Base-by-base conservation (phyloP, 2,113 vertebrate genomes). In the Acanthochromis polyacanthus region DNA sequence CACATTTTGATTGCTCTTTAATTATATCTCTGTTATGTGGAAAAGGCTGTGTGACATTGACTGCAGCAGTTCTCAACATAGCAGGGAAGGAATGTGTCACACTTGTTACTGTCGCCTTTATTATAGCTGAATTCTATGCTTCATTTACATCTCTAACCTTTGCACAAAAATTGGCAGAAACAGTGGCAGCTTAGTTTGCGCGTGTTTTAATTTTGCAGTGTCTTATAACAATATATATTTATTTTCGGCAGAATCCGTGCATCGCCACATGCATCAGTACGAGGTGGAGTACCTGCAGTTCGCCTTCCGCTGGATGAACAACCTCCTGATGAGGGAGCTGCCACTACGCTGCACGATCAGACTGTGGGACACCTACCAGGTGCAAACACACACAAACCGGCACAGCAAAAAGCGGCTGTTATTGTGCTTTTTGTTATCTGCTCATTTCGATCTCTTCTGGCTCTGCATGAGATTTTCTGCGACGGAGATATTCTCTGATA, bases 241-340 rank as follows among this genome's bases (percentile, higher is more conserved):
- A 14, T 57, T 68, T 71, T 73, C n/a, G 65, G 65, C 94, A 99
- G 98, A 97, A 62, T 96, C 92, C 56, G 95, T 99, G 60, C 98
- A 99, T 68, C 94, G 91, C 75, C 97, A 99, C 92, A 95, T 99
- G 95, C 96, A 98, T 30, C 96, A 94, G 73, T 97, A 98, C 17
- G 98, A 99, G 78, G 98, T 99, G 91, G 95, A 96, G 84, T 99
- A 99, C 91, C 94, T 99, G 88, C 98, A 99, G 84, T 99, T 99
- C 68, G 97, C 97, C 85, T 99, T 99, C 90, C 98, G 98, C 66
- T 99, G 98, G 98, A 99, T 99, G 98, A 99, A 99, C 95, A 99
- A 99, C 93, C 95, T 99, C 88, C 94, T 99, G 92, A 98, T 97
- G 96, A 94, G 98, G 86, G 98, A 98, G 89, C 91, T 99, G 87